Conservation (phyloP, 1,140 invertebrate genomes). For the Agrilus planipennis region DNA sequence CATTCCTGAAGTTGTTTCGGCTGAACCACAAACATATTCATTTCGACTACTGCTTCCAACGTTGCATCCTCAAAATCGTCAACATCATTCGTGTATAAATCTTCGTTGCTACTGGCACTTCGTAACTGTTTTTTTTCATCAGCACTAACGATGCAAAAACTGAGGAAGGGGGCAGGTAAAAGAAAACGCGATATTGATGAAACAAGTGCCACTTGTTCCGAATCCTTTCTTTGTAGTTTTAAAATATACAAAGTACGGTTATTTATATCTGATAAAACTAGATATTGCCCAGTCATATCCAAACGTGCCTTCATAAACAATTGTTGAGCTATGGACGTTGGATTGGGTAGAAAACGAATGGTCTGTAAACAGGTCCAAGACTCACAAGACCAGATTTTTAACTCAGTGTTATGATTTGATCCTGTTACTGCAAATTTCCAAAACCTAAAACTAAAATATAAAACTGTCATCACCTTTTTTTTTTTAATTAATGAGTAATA, state of each 20-base stretch:
- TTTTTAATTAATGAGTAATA: too few relatives aligned
- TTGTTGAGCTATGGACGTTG: slow-evolving; percentile 31
- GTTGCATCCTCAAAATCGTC: slow-evolving; percentile 31
- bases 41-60: slow-evolving; percentile 37
- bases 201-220: slow-evolving; percentile 41
- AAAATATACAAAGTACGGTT: slow-evolving; percentile 67
- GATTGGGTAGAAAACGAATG: slow-evolving; percentile 50
- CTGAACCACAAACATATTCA: slow-evolving; percentile 75
- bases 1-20: slow-evolving; percentile 81
- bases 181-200: slow-evolving; percentile 70
- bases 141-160: slow-evolving; percentile 77
- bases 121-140: slow-evolving; percentile 37
- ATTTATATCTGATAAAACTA: slow-evolving; percentile 75
- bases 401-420: slow-evolving; percentile 74
- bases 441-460: slow-evolving; percentile 57
- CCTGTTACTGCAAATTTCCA: slow-evolving; percentile 93
- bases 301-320: slow-evolving; percentile 57
- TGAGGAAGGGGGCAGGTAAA: slow-evolving; percentile 69
- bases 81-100: slow-evolving; percentile 22
- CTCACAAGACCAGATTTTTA: slow-evolving; percentile 92
- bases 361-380: slow-evolving; percentile 87
- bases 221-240: slow-evolving; percentile 48
- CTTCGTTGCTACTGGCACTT: slow-evolving; percentile 31
- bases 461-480: too few relatives aligned
- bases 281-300: slow-evolving; percentile 69